These are phyloP conservation scores for Coregonus suidteri DNA, from an alignment of 2,797 vertebrate species.

Conservation along the genomic window DNA sequence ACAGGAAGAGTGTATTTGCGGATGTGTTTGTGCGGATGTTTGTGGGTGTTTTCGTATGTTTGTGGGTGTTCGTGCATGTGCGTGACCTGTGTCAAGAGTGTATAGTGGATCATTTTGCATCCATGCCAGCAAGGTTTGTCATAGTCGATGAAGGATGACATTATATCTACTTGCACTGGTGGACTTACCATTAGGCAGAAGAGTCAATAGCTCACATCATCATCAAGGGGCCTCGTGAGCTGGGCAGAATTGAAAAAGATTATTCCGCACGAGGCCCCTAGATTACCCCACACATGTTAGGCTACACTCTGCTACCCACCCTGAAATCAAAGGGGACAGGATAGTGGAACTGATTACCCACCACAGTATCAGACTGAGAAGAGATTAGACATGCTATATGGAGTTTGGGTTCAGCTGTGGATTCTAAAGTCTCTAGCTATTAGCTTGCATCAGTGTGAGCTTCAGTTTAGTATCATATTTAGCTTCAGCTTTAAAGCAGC, in stretches of 20 bases:
- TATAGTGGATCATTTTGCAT: not conserved
- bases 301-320: not conserved
- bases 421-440: not conserved
- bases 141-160: not conserved
- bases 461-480: not conserved
- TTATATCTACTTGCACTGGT: not conserved
- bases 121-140: not conserved
- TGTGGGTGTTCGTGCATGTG: slow-evolving; percentile 5
- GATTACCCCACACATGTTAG: not conserved
- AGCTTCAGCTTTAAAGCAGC: not conserved
- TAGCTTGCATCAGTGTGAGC: not conserved
- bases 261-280: not conserved
- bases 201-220: no score
- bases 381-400: not conserved
- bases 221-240: no score
- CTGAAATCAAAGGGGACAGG: not conserved
- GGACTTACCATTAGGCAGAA: not conserved
- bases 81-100: not conserved
- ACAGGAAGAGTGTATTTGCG: not conserved
- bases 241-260: no score
- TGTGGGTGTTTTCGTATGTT: not conserved
- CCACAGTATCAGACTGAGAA: not conserved
- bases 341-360: not conserved
- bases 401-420: not conserved
- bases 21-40: slow-evolving; percentile 7